Conservation (phyloP, 2,888 invertebrate genomes). For the Emmelina monodactyla region DNA sequence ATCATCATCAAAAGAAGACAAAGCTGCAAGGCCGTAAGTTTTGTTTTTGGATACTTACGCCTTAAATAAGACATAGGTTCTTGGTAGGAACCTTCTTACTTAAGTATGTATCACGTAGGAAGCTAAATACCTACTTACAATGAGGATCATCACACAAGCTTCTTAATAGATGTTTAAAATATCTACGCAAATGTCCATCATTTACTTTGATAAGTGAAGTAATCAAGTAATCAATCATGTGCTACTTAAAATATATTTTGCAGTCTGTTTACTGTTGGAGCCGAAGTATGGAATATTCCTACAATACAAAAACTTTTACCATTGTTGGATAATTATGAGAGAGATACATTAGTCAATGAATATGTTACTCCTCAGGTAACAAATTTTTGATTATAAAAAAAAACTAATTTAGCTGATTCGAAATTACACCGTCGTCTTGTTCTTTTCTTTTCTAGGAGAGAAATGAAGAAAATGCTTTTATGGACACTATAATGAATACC, state of each 20-base stretch:
- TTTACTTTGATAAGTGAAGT: too few species aligned
- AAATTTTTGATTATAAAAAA: slow-evolving; percentile 5
- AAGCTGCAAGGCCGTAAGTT: slow-evolving; percentile 79
- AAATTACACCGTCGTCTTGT: neutral
- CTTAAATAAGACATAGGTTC: too few species aligned
- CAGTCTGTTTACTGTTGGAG: slow-evolving; percentile 73
- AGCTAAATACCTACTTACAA: too few species aligned
- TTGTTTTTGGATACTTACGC: too few species aligned
- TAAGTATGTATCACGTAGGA: too few species aligned
- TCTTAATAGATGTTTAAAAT: too few species aligned
- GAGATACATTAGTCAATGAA: slow-evolving; percentile 77
- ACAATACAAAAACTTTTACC: slow-evolving; percentile 77
- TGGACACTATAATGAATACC: slow-evolving; percentile 80
- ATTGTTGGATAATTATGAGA: slow-evolving; percentile 87
- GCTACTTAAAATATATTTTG: too few species aligned
- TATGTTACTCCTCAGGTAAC: slow-evolving; percentile 73
- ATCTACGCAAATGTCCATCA: too few species aligned
- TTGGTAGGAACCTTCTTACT: too few species aligned
- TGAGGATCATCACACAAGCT: too few species aligned
- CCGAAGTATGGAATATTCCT: slow-evolving; percentile 70
- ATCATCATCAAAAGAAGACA: slow-evolving; percentile 72
- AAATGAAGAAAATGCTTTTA: slow-evolving; percentile 79
- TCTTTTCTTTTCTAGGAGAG: slow-evolving; percentile 60
- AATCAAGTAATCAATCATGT: too few species aligned
- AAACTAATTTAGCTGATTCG: neutral